Evolutionary conservation across 35 echinoderm and acorn worm species (phyloP).

Genomic region (Anneissia japonica): DNA sequence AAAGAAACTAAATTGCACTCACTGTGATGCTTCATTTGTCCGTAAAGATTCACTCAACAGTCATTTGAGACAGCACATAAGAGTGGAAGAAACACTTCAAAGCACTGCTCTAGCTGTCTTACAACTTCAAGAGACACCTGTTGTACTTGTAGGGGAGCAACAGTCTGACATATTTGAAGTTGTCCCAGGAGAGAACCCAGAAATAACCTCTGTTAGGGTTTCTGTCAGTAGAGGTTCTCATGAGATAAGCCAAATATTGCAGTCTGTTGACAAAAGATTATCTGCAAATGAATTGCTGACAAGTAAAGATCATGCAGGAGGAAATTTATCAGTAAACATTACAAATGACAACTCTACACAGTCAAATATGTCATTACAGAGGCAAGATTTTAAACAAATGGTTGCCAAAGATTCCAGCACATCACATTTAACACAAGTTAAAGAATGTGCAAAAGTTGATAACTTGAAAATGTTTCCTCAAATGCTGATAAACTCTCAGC

Average conservation of each 20-base stretch:
- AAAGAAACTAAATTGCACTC: background rate
- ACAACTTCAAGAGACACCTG: constrained; percentile 1
- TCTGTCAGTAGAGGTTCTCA: background rate
- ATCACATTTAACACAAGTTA: too few relatives aligned
- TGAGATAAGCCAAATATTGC: background rate
- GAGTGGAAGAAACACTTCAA: background rate
- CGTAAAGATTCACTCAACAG: background rate
- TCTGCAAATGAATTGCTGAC: too few relatives aligned
- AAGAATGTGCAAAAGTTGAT: too few relatives aligned
- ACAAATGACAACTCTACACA: too few relatives aligned
- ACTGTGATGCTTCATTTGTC: constrained; percentile 11
- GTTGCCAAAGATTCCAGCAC: too few relatives aligned
- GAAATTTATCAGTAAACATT: background rate
- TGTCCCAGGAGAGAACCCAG: background rate
- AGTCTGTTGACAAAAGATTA: background rate
- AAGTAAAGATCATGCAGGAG: too few relatives aligned
- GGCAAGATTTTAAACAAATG: too few relatives aligned
- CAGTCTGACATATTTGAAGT: background rate
- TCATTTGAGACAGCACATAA: background rate
- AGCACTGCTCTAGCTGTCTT: constrained; percentile 12
- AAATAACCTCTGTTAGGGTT: background rate
- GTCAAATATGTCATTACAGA: too few relatives aligned
- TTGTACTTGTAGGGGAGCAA: background rate
- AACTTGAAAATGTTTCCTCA: too few relatives aligned
- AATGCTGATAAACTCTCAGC: too few relatives aligned